phyloP scores from a whole-genome alignment of 2,888 invertebrate species.

The Melinaea menophilus region DNA sequence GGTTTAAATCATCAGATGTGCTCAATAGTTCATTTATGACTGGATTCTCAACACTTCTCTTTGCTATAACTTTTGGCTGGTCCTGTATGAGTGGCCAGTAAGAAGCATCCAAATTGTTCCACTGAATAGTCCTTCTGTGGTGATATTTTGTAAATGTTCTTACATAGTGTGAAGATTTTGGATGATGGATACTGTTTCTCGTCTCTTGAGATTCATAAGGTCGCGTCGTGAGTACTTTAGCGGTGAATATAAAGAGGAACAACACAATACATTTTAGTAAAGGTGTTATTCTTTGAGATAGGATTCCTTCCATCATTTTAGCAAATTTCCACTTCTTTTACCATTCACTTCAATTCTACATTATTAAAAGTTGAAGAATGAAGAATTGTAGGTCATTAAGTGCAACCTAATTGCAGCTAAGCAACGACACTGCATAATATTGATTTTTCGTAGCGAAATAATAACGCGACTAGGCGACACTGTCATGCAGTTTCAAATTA shows the following conservation, averaged over 20 bases:
- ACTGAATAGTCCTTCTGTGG: slow-evolving; percentile 64
- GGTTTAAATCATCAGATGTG: slow-evolving; percentile 40
- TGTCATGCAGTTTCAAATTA: slow-evolving; percentile 12
- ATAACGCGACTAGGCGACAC: slow-evolving; percentile 29
- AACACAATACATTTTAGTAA: slow-evolving; percentile 67
- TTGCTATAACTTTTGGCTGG: slow-evolving; percentile 47
- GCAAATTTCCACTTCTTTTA: not conserved
- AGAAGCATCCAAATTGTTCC: slow-evolving; percentile 53
- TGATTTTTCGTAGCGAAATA: slow-evolving; percentile 38
- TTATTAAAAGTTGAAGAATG: slow-evolving; percentile 23
- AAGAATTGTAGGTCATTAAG: slow-evolving; percentile 35
- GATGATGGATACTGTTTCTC: slow-evolving; percentile 58
- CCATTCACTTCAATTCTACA: slow-evolving; percentile 17
- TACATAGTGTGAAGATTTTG: slow-evolving; percentile 65
- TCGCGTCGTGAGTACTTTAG: slow-evolving; percentile 66
- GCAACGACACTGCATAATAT: slow-evolving; percentile 56
- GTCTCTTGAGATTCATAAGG: slow-evolving; percentile 62
- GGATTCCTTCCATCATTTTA: slow-evolving; percentile 59
- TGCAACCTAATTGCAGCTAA: slow-evolving; percentile 44
- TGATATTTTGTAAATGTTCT: slow-evolving; percentile 72
- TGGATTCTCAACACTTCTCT: slow-evolving; percentile 53
- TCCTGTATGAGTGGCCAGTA: slow-evolving; percentile 49
- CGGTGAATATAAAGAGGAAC: slow-evolving; percentile 71
- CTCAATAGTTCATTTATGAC: slow-evolving; percentile 51
- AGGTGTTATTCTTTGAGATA: slow-evolving; percentile 63